Evolutionary conservation across 2,888 invertebrate genomes (phyloP).

Genomic region (Ptycholaimellus sp.): DNA sequence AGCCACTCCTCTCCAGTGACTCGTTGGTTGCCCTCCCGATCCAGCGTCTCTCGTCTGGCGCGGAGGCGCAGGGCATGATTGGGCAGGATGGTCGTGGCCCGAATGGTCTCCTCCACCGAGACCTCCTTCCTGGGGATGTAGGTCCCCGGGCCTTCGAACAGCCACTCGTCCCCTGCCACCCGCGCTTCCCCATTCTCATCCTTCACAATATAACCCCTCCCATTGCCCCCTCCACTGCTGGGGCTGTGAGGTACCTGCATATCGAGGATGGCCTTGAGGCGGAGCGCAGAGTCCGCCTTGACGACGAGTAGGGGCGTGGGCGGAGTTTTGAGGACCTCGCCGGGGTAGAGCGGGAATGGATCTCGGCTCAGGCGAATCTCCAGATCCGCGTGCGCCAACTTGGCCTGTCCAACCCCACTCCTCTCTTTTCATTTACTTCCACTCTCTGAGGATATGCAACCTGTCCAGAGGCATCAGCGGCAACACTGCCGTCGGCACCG

Average conservation of each 20-base stretch:
- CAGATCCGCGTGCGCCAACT: conserved; percentile 29
- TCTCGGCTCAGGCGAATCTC: conserved; percentile 33
- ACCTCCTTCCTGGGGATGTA: conserved; percentile 33
- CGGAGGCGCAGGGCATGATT: conserved; percentile 32
- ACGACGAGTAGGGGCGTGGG: conserved; percentile 29
- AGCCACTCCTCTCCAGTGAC: conserved; percentile 33
- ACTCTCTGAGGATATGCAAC: too few relatives aligned
- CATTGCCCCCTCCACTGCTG: too few relatives aligned
- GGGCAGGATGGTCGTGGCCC: conserved; percentile 29
- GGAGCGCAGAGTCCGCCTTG: conserved; percentile 29
- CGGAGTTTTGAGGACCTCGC: conserved; percentile 24
- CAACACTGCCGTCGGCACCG: conserved; percentile 23
- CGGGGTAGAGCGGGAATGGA: conserved; percentile 34
- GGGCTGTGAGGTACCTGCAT: too few relatives aligned
- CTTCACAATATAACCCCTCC: too few relatives aligned
- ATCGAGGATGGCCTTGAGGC: conserved; percentile 29
- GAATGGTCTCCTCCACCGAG: conserved; percentile 27
- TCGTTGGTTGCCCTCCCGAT: conserved; percentile 19
- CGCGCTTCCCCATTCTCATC: conserved; percentile 24
- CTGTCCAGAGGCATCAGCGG: conserved; percentile 28
- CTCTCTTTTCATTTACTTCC: too few relatives aligned
- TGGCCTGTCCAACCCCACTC: too few relatives aligned
- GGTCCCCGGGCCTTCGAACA: conserved; percentile 32
- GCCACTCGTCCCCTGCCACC: conserved; percentile 33
- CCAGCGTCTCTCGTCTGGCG: conserved; percentile 29